Evolutionary conservation across 1,140 invertebrate genomes (phyloP).

Genomic region (Venustaconcha ellipsiformis): DNA sequence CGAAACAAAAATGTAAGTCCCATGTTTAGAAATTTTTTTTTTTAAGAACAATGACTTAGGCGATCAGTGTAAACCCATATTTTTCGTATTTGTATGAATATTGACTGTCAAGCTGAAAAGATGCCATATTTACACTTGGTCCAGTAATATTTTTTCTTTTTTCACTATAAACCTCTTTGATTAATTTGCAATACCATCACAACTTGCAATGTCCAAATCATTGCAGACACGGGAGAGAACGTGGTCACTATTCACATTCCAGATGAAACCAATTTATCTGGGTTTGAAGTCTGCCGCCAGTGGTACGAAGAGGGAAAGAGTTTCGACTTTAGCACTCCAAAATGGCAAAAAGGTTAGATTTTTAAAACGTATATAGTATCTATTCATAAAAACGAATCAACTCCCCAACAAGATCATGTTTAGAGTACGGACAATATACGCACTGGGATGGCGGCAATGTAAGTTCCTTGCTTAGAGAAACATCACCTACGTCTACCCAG

Average conservation of each 20-base stretch:
- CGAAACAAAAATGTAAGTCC: too few relatives aligned
- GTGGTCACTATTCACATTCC: slow-evolving; percentile 32
- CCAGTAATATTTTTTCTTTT: too few relatives aligned
- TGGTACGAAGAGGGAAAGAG: slow-evolving; percentile 42
- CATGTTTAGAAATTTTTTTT: too few relatives aligned
- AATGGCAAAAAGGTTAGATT: slow-evolving; percentile 38
- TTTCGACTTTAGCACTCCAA: slow-evolving; percentile 36
- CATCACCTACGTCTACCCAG: neutral
- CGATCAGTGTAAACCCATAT: too few relatives aligned
- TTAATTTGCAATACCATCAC: too few relatives aligned
- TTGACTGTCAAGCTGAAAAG: too few relatives aligned
- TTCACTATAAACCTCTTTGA: too few relatives aligned
- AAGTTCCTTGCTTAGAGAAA: neutral
- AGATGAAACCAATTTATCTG: slow-evolving; percentile 25
- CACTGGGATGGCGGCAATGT: neutral
- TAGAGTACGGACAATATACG: neutral
- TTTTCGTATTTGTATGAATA: too few relatives aligned
- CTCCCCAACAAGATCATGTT: neutral
- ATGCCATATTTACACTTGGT: too few relatives aligned
- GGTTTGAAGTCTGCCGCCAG: slow-evolving; percentile 29
- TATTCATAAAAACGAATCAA: neutral
- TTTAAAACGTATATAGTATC: too few relatives aligned
- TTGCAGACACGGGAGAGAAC: slow-evolving; percentile 46
- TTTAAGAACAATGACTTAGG: too few relatives aligned
- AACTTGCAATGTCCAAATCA: too few relatives aligned